These are phyloP conservation scores for Myiopsitta monachus DNA, from an alignment of 2,113 vertebrate genomes.

Conservation along the genomic window DNA sequence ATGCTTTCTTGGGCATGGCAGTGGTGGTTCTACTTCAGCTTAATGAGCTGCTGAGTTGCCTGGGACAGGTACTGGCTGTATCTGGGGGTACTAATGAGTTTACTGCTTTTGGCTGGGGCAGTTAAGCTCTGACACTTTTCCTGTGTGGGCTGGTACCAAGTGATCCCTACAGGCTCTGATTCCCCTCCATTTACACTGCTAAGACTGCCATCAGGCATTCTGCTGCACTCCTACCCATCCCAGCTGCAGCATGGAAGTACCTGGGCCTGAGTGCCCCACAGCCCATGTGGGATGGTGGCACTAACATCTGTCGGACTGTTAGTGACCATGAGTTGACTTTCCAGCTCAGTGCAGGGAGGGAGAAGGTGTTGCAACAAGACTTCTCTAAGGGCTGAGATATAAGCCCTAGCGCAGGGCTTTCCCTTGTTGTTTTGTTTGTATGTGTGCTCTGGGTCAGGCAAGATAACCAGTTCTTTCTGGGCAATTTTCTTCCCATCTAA, in stretches of 20 bases:
- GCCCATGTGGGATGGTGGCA: fast-evolving
- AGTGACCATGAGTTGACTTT: neutral
- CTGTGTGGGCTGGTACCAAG: neutral
- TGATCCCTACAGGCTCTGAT: neutral
- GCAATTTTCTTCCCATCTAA: neutral
- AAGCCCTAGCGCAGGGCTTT: neutral
- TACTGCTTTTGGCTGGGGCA: neutral
- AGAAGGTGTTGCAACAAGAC: neutral
- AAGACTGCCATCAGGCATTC: neutral
- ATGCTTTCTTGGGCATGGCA: neutral
- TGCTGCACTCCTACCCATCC: neutral
- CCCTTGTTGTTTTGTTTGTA: neutral
- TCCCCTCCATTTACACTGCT: fast-evolving
- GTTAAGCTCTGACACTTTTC: neutral
- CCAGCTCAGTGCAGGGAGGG: neutral
- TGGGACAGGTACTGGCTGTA: neutral
- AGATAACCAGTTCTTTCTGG: neutral
- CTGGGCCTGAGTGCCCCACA: fast-evolving
- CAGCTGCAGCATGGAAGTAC: neutral
- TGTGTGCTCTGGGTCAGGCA: neutral
- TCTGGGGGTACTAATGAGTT: neutral
- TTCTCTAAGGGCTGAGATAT: neutral
- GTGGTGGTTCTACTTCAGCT: neutral
- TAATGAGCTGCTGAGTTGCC: neutral
- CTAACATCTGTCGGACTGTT: neutral